Conservation (phyloP, 2,888 invertebrate genomes). For the Anagyrus pseudococci region DNA sequence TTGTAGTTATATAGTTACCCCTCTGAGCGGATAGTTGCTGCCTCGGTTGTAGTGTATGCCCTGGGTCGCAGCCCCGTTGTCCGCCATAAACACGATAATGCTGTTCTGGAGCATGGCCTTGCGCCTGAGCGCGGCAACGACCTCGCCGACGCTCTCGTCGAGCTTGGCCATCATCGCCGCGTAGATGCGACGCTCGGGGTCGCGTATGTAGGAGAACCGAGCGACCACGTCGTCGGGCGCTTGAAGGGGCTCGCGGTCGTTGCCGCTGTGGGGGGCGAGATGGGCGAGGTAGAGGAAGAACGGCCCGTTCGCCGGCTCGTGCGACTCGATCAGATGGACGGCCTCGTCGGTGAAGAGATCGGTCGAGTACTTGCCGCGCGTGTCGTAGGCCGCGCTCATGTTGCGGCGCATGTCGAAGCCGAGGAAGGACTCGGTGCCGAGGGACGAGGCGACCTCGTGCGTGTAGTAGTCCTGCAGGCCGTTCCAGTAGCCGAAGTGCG, state of each 20-base stretch:
- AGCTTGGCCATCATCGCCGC: conserved; percentile 87
- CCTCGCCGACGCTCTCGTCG: conserved; percentile 83
- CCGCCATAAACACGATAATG: conserved; percentile 84
- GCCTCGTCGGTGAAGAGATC: conserved; percentile 74
- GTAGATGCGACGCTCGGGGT: conserved; percentile 71
- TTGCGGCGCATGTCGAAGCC: conserved; percentile 73
- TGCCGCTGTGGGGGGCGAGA: conserved; percentile 74
- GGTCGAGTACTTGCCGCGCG: conserved; percentile 70
- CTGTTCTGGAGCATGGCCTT: conserved; percentile 79
- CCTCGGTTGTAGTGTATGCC: conserved; percentile 76
- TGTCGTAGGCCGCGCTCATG: conserved; percentile 65
- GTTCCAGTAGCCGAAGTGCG: conserved; percentile 80
- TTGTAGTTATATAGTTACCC: too few species aligned
- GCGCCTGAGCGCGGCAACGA: conserved; percentile 72
- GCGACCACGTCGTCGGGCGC: conserved; percentile 75
- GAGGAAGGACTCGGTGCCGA: conserved; percentile 40
- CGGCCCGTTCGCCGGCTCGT: conserved; percentile 61
- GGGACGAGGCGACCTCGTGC: conserved; percentile 58
- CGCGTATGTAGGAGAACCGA: conserved; percentile 72
- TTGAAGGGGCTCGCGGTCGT: conserved; percentile 70
- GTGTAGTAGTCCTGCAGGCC: conserved; percentile 80
- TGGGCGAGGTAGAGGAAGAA: conserved; percentile 76
- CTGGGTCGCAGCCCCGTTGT: conserved; percentile 84
- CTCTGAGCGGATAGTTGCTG: conserved; percentile 82
- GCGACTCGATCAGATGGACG: conserved; percentile 66